Percentiles rank a stretch among this genome's conserved stretches.
phyloP scores from a whole-genome alignment of 2,113 vertebrate genomes.

The Origma solitaria region DNA sequence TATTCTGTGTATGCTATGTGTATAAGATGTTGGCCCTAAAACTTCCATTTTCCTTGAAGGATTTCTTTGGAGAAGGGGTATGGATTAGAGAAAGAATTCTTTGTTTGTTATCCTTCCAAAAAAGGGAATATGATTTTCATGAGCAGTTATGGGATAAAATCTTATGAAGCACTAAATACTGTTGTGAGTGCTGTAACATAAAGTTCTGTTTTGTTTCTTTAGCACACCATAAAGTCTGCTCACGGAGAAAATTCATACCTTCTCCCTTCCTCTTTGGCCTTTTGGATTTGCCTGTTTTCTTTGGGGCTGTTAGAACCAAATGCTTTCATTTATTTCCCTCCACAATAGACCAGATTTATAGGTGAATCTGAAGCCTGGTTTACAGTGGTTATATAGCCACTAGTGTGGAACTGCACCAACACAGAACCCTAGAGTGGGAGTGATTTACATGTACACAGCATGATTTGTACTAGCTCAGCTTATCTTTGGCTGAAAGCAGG shows the following conservation, averaged over 20 bases:
- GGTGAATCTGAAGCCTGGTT: neutral
- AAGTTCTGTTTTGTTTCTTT: neutral
- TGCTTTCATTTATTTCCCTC: slow-evolving; percentile 34
- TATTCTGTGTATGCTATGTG: neutral
- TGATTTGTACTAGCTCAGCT: neutral
- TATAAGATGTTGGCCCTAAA: neutral
- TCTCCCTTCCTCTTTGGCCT: neutral
- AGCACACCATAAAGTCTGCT: neutral
- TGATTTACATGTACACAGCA: neutral
- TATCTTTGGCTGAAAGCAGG: neutral
- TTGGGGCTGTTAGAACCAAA: neutral
- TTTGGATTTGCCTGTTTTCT: slow-evolving; percentile 29
- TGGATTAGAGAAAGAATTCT: neutral
- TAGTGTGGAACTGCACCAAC: neutral
- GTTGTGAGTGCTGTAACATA: neutral
- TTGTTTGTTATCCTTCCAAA: neutral
- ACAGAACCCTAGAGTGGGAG: neutral
- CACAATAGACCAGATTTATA: slow-evolving; percentile 1
- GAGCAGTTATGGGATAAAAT: neutral
- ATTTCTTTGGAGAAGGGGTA: neutral
- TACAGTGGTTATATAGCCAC: neutral
- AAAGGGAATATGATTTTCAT: neutral
- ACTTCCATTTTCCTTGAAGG: neutral
- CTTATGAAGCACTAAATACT: slow-evolving; percentile 2
- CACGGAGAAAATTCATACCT: neutral